A percentile compares a stretch with the other conserved stretches of the same genome.
Evolutionary conservation across 53 echinoderm and acorn worm genomes (phyloP).

Genomic region (Temnopleurus reevesii): DNA sequence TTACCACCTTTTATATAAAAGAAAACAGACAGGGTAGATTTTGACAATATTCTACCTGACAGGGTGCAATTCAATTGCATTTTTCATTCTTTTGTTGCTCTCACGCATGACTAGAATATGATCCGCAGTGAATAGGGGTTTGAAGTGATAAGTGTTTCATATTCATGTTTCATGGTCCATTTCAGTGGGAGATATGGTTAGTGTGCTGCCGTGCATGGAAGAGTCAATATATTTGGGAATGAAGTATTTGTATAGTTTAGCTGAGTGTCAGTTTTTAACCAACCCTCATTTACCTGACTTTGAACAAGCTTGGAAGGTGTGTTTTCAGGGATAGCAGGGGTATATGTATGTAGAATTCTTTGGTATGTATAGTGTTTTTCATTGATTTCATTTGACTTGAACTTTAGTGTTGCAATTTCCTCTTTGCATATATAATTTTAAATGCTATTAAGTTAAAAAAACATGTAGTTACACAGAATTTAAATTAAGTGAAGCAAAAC

Average conservation of each 20-base stretch:
- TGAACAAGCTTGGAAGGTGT: not conserved
- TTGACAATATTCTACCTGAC: conserved; percentile 3
- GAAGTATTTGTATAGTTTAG: conserved; percentile 10
- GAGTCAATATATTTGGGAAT: not conserved
- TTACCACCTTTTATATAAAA: not conserved
- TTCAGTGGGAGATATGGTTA: not conserved
- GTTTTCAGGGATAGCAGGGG: not conserved
- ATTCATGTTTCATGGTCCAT: not conserved
- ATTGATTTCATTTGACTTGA: not conserved
- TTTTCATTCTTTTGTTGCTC: not conserved
- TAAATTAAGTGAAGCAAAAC: too few species aligned
- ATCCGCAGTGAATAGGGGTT: conserved; percentile 10
- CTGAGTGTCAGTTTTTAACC: not conserved
- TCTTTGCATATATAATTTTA: not conserved
- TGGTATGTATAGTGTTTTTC: not conserved
- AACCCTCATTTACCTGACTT: not conserved
- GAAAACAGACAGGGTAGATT: not conserved
- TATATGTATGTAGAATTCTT: not conserved
- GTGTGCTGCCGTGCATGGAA: not conserved
- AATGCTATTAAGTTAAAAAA: not conserved
- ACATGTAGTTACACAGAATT: not conserved
- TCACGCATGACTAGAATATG: conserved; percentile 24
- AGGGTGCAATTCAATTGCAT: conserved; percentile 1
- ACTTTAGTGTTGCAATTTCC: not conserved
- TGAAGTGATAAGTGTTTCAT: conserved; percentile 24